phyloP scores from a whole-genome alignment of 2,113 vertebrate genomes.

The Petroica traversi region DNA sequence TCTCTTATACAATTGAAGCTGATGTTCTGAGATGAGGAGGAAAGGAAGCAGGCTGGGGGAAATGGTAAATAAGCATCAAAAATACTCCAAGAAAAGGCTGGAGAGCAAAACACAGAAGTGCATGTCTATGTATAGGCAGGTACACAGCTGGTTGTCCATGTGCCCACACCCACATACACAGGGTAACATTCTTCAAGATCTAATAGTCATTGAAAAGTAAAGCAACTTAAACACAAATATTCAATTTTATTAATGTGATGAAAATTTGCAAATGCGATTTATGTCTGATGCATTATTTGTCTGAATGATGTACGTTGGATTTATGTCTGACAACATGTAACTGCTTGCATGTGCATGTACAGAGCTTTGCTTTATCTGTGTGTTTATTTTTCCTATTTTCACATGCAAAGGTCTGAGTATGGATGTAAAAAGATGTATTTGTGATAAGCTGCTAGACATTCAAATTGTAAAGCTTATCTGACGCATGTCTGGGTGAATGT shows the following conservation, averaged over 20 bases:
- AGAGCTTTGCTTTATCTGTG: not conserved
- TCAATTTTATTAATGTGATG: not conserved
- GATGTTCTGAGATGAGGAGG: not conserved
- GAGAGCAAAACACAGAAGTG: not conserved
- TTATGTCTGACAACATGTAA: not conserved
- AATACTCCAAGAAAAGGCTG: not conserved
- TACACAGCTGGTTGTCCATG: no score
- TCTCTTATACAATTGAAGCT: not conserved
- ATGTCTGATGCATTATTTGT: not conserved
- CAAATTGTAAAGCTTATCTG: not conserved
- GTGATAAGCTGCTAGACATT: not conserved
- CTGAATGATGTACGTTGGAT: not conserved
- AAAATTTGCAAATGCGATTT: not conserved
- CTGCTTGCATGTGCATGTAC: not conserved
- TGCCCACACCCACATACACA: not conserved
- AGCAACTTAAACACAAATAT: not conserved
- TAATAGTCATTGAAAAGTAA: not conserved
- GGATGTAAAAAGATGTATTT: not conserved
- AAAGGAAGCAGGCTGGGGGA: not conserved
- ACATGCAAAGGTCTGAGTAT: not conserved
- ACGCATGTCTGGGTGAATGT: not conserved
- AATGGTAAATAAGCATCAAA: not conserved
- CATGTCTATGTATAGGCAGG: rapidly evolving
- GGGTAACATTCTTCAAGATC: not conserved
- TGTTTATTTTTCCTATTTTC: not conserved